phyloP scores from a whole-genome alignment of 2,888 invertebrate species.

The Drosophila phalerata region DNA sequence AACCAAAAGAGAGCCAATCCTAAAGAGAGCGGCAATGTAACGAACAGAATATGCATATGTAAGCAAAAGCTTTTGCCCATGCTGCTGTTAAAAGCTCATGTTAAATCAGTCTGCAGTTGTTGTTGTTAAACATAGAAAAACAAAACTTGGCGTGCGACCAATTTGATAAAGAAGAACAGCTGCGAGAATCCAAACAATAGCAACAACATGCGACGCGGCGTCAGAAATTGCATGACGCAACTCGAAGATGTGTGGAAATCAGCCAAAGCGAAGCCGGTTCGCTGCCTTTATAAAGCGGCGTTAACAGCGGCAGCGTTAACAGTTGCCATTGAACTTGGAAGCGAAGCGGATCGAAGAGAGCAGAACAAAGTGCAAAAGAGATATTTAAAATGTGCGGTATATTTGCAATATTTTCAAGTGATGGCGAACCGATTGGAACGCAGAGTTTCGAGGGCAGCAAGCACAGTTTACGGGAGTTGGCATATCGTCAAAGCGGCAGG shows the following conservation, averaged over 20 bases:
- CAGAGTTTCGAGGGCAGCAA: slow-evolving; percentile 67
- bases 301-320: not conserved
- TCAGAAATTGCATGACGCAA: slow-evolving; percentile 35
- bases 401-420: slow-evolving; percentile 84
- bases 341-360: not conserved
- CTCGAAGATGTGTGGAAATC: not conserved
- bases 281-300: slow-evolving; percentile 29
- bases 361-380: slow-evolving; percentile 3
- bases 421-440: slow-evolving; percentile 71
- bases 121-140: not conserved
- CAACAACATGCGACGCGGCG: not conserved
- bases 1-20: not conserved
- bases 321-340: slow-evolving; percentile 35
- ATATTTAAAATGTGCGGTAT: slow-evolving; percentile 83
- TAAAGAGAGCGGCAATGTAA: slow-evolving; percentile 7
- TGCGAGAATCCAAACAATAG: not conserved
- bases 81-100: slow-evolving; percentile 8
- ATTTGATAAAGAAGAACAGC: not conserved
- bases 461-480: slow-evolving; percentile 82
- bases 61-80: not conserved
- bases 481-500: slow-evolving; percentile 82
- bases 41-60: not conserved
- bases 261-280: not conserved
- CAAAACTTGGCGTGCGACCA: not conserved
- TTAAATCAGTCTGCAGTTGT: not conserved